Conservation (phyloP, 2,113 vertebrate genomes). For the Oreochromis tanganicae region DNA sequence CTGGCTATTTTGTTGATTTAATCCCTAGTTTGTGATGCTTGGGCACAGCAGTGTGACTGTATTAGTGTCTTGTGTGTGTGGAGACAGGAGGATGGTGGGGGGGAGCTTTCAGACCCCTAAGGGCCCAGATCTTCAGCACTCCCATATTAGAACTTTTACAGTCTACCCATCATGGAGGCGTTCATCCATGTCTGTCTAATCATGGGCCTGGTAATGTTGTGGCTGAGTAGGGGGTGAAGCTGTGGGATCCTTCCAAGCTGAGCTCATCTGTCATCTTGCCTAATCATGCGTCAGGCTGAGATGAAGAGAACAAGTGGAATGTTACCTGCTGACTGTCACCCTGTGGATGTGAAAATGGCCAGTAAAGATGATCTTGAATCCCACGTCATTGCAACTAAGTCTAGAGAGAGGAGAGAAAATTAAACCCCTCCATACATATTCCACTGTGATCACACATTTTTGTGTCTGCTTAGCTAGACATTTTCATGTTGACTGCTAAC, state of each 20-base stretch:
- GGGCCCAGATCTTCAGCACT: constrained; percentile 30
- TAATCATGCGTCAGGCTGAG: constrained; percentile 46
- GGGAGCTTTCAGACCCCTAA: constrained; percentile 2
- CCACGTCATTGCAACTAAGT: neutral
- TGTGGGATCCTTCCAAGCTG: constrained; percentile 42
- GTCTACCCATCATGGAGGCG: constrained; percentile 42
- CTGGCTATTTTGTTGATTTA: constrained; percentile 71
- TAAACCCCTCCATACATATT: constrained; percentile 1
- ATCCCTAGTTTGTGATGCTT: constrained; percentile 65
- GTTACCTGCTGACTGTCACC: constrained; percentile 48
- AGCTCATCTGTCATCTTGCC: constrained; percentile 54
- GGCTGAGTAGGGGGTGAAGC: neutral
- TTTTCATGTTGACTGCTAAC: constrained; percentile 1
- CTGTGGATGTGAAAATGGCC: neutral
- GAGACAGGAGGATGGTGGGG: neutral
- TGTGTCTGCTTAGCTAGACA: constrained; percentile 17
- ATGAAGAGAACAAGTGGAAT: constrained; percentile 24
- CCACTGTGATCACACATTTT: neutral
- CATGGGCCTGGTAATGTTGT: neutral
- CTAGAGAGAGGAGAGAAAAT: neutral
- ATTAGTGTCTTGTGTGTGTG: neutral
- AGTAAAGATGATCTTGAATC: neutral
- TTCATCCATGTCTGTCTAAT: constrained; percentile 62
- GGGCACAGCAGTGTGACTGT: constrained; percentile 22
- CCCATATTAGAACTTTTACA: constrained; percentile 46